Conservation (phyloP, 1,140 invertebrate genomes). For the Branchinecta lindahli region DNA sequence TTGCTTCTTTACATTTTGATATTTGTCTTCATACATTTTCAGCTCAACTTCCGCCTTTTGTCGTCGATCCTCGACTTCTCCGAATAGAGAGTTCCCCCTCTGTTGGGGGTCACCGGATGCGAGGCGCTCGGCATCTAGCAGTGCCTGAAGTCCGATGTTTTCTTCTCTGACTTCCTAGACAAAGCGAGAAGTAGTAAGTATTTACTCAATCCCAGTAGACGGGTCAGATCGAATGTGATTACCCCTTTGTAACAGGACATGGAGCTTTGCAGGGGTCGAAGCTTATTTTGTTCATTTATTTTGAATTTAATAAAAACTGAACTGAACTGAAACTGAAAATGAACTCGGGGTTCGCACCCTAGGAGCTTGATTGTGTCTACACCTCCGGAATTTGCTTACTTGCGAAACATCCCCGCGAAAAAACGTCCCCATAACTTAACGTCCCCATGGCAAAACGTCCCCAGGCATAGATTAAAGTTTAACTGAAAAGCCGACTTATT, state of each 20-base stretch:
- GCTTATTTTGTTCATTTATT: no score
- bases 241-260: not conserved
- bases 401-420: no score
- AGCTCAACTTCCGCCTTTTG: constrained; percentile 23
- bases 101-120: constrained; percentile 22
- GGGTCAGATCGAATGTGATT: not conserved
- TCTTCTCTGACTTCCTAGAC: constrained; percentile 17
- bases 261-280: no score
- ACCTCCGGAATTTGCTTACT: not conserved
- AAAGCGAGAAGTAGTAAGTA: not conserved
- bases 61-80: constrained; percentile 26
- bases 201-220: not conserved
- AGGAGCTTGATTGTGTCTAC: no score
- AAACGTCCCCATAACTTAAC: no score
- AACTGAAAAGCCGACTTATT: no score
- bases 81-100: constrained; percentile 26
- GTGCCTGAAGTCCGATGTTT: constrained; percentile 18
- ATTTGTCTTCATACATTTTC: constrained; percentile 19
- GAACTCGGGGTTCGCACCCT: not conserved
- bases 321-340: no score
- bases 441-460: no score
- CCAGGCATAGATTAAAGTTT: no score
- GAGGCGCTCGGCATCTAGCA: constrained; percentile 22
- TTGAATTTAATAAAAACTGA: not conserved
- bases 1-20: constrained; percentile 21